Percentiles rank a stretch among this genome's conserved stretches.
Evolutionary conservation across 30 jellyfish, hydroid and myxozoan species (phyloP).

Genomic region (Morbakka virulenta): DNA sequence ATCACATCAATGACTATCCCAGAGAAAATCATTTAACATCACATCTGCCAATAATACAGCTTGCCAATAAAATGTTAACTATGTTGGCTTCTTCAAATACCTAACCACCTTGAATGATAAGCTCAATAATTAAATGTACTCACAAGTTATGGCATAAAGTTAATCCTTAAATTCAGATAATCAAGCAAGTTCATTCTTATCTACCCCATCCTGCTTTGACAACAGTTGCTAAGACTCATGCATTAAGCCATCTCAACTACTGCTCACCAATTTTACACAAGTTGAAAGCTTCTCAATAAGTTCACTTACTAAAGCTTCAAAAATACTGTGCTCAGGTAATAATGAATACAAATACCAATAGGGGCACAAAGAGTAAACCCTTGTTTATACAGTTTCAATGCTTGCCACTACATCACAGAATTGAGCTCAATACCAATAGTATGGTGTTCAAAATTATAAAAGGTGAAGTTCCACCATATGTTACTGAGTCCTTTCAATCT

Average conservation of each 20-base stretch:
- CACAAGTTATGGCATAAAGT: conserved; percentile 21
- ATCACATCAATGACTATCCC: conserved; percentile 8
- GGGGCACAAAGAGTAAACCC: conserved; percentile 5
- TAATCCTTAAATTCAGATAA: conserved; percentile 12
- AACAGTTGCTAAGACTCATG: conserved; percentile 21
- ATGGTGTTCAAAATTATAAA: conserved; percentile 21
- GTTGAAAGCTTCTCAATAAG: conserved; percentile 9
- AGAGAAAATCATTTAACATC: conserved; percentile 15
- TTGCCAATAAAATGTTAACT: no score
- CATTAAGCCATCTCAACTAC: conserved; percentile 28
- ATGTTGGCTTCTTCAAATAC: no score
- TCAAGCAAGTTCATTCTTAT: conserved; percentile 1
- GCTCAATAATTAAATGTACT: no score
- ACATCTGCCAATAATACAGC: no score
- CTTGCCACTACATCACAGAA: conserved; percentile 27
- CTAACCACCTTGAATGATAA: no score
- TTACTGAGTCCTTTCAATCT: no score
- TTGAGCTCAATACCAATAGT: conserved; percentile 9
- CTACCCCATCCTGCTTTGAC: conserved; percentile 1
- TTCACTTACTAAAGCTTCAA: conserved; percentile 5
- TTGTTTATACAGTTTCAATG: conserved; percentile 14
- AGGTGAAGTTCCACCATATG: conserved; percentile 17
- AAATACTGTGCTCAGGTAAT: conserved; percentile 21
- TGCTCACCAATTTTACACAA: conserved; percentile 37
- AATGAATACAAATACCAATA: background rate